phyloP scores from a whole-genome alignment of 2,113 vertebrate species.

The Pyxicephalus adspersus region DNA sequence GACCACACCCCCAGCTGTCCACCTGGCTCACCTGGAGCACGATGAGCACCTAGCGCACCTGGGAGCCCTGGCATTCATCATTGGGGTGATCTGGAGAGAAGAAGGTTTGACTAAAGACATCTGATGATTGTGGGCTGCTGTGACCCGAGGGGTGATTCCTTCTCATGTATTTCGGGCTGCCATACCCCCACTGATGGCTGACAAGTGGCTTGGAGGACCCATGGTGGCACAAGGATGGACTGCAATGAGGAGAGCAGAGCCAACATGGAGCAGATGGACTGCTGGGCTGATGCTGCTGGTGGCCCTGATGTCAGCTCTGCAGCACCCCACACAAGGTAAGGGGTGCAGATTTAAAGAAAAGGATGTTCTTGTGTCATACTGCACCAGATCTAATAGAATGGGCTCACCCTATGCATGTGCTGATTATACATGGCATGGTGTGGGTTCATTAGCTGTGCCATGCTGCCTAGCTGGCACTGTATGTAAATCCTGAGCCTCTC shows the following conservation, averaged over 20 bases:
- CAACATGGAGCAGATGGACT: conserved; percentile 27
- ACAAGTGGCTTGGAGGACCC: conserved; percentile 14
- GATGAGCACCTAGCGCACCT: not conserved
- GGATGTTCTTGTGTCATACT: not conserved
- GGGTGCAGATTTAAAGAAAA: not conserved
- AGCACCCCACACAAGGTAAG: conserved; percentile 61
- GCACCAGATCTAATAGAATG: not conserved
- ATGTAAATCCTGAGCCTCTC: too few species aligned
- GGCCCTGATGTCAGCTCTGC: conserved; percentile 47
- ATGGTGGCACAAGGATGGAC: conserved; percentile 2
- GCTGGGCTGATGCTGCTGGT: conserved; percentile 53
- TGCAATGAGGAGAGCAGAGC: conserved; percentile 4
- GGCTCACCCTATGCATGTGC: too few species aligned
- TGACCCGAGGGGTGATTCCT: conserved; percentile 30
- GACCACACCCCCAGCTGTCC: conserved; percentile 32
- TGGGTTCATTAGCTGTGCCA: too few species aligned
- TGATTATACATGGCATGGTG: too few species aligned
- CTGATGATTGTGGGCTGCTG: conserved; percentile 21
- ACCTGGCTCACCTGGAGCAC: conserved; percentile 4
- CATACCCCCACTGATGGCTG: conserved; percentile 55
- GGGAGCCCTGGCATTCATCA: not conserved
- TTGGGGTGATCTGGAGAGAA: too few species aligned
- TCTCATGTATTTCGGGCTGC: conserved; percentile 9
- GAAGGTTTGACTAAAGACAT: not conserved
- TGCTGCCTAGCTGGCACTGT: too few species aligned